Percentiles rank a stretch among this genome's conserved stretches.
phyloP scores from a whole-genome alignment of 2,797 vertebrate genomes.

The Thunnus albacares region DNA sequence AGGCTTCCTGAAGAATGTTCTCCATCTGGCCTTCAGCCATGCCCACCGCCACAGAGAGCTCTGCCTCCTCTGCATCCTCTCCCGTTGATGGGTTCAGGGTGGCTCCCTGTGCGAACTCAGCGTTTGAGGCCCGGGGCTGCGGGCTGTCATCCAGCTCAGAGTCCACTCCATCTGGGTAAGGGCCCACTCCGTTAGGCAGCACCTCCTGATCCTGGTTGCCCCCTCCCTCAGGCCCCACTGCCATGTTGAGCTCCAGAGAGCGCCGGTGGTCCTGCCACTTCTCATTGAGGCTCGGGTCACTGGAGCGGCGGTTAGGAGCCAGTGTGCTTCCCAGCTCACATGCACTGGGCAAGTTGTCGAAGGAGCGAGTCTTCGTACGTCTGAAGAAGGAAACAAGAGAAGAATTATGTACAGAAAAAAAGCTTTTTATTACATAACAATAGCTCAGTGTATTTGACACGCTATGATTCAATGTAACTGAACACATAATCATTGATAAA shows the following conservation, averaged over 20 bases:
- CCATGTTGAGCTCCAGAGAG: conserved; percentile 93
- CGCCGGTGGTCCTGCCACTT: conserved; percentile 98
- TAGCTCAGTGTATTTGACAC: conserved; percentile 6
- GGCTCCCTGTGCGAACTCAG: conserved; percentile 27
- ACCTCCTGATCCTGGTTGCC: conserved; percentile 77
- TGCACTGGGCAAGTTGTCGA: conserved; percentile 94
- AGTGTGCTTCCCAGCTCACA: conserved; percentile 91
- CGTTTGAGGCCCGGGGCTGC: conserved; percentile 52
- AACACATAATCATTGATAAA: conserved; percentile 18
- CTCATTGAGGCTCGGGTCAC: conserved; percentile 97
- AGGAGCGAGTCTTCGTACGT: conserved; percentile 96
- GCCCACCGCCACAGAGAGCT: conserved; percentile 92
- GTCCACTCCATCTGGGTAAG: conserved; percentile 68
- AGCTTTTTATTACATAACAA: conserved; percentile 9
- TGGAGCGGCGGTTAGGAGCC: conserved; percentile 92
- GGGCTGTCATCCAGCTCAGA: conserved; percentile 77
- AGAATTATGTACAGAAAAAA: conserved; percentile 24
- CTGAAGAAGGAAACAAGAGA: conserved; percentile 75
- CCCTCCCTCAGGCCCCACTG: conserved; percentile 84
- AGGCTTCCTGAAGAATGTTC: conserved; percentile 96
- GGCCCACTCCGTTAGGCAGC: conserved; percentile 69
- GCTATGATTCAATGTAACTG: conserved; percentile 21
- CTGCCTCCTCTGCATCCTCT: conserved; percentile 80
- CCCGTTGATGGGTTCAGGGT: neutral
- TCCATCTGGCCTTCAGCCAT: conserved; percentile 95